These are phyloP conservation scores for Thunnus thynnus DNA, from an alignment of 2,113 vertebrate genomes.

Conservation along the genomic window DNA sequence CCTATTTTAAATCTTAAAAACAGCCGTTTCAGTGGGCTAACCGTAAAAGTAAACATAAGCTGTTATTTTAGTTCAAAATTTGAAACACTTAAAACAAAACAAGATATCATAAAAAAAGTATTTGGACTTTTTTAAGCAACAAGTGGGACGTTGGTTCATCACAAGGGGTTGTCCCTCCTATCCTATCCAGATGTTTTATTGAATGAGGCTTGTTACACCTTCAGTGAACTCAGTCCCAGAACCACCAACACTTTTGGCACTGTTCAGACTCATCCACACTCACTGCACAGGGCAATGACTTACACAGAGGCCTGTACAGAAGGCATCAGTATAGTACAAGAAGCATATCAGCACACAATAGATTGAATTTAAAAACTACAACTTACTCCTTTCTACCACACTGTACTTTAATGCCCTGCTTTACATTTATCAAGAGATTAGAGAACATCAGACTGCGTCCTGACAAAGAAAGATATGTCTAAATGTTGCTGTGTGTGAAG, in stretches of 20 bases:
- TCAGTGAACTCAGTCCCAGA: constrained; percentile 32
- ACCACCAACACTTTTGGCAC: constrained; percentile 44
- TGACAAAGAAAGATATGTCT: too few species aligned
- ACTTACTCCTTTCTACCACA: too few species aligned
- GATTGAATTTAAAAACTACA: too few species aligned
- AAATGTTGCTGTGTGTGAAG: too few species aligned
- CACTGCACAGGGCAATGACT: neutral
- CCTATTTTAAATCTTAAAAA: too few species aligned
- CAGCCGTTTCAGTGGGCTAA: too few species aligned
- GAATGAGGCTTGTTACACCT: constrained; percentile 27
- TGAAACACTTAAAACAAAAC: neutral
- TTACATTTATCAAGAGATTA: too few species aligned
- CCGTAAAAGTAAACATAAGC: too few species aligned
- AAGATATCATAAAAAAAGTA: neutral
- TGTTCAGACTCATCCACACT: neutral
- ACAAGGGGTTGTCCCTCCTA: constrained; percentile 28
- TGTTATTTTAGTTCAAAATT: too few species aligned
- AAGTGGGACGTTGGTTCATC: constrained; percentile 17
- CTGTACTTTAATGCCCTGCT: too few species aligned
- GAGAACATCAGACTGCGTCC: too few species aligned
- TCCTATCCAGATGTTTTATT: constrained; percentile 55
- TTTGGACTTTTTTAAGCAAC: constrained; percentile 10
- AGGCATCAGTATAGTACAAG: neutral
- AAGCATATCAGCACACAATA: too few species aligned
- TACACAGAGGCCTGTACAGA: neutral